Evolutionary conservation across 2,113 vertebrate genomes (phyloP).

Genomic region (Corythornis madagascariensis): DNA sequence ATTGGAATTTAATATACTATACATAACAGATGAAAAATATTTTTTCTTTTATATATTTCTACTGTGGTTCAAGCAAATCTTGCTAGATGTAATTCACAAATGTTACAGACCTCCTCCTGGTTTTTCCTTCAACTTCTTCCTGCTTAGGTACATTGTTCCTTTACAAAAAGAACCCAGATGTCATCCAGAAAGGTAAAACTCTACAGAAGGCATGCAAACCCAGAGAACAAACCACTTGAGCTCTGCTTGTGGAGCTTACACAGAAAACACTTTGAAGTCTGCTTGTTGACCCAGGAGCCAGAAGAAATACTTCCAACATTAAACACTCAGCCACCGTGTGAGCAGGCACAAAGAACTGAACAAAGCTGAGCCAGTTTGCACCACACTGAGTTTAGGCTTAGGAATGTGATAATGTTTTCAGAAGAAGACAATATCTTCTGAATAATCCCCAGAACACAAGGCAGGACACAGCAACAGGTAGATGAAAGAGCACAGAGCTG

Average conservation of each 20-base stretch:
- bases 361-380: not conserved
- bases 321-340: not conserved
- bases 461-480: not conserved
- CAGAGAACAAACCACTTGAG: not conserved
- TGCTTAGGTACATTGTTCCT: not conserved
- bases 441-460: not conserved
- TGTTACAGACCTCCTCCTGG: not conserved
- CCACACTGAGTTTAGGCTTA: not conserved
- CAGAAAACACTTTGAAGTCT: not conserved
- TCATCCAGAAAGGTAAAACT: not conserved
- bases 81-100: not conserved
- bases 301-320: not conserved
- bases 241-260: not conserved
- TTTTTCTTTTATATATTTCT: not conserved
- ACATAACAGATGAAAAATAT: not conserved
- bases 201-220: not conserved
- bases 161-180: not conserved
- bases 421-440: not conserved
- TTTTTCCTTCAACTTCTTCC: not conserved
- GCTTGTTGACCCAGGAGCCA: not conserved
- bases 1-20: not conserved
- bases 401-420: not conserved
- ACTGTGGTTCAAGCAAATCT: not conserved
- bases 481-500: not conserved
- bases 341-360: not conserved